Percentiles rank a stretch among this genome's conserved stretches.
These are phyloP conservation scores for Melanerpes formicivorus DNA, from an alignment of 2,113 vertebrate genomes.

Conservation along the genomic window DNA sequence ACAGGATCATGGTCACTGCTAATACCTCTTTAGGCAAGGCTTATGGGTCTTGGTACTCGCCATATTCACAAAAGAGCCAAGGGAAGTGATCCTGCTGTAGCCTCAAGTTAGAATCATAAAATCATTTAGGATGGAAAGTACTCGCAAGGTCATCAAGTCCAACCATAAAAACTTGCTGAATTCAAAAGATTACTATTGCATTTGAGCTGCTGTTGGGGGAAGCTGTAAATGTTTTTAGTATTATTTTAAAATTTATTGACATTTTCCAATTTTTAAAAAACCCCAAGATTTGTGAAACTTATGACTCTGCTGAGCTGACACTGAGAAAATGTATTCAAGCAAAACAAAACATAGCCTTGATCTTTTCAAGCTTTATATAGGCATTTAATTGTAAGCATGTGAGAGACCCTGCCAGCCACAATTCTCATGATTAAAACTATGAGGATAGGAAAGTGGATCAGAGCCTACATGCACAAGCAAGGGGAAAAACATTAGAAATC, in stretches of 20 bases:
- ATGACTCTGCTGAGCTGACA: neutral
- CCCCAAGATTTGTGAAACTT: neutral
- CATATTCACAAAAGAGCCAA: neutral
- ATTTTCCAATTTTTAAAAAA: neutral
- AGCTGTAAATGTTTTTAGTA: neutral
- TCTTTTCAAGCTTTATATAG: neutral
- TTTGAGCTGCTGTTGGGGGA: neutral
- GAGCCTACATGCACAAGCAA: neutral
- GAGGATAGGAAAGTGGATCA: neutral
- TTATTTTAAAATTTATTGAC: neutral
- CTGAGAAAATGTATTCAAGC: neutral
- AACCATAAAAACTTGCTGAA: neutral
- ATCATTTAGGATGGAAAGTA: neutral
- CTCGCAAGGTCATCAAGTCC: neutral
- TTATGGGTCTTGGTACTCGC: neutral
- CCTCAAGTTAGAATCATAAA: neutral
- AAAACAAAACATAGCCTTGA: neutral
- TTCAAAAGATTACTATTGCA: neutral
- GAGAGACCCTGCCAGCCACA: neutral
- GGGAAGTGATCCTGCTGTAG: neutral
- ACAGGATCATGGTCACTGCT: neutral
- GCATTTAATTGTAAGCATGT: neutral
- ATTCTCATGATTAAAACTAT: neutral
- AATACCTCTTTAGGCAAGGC: neutral
- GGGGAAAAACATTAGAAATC: neutral